Conservation (phyloP, 2,113 vertebrate genomes). For the Stigmatopora nigra region DNA sequence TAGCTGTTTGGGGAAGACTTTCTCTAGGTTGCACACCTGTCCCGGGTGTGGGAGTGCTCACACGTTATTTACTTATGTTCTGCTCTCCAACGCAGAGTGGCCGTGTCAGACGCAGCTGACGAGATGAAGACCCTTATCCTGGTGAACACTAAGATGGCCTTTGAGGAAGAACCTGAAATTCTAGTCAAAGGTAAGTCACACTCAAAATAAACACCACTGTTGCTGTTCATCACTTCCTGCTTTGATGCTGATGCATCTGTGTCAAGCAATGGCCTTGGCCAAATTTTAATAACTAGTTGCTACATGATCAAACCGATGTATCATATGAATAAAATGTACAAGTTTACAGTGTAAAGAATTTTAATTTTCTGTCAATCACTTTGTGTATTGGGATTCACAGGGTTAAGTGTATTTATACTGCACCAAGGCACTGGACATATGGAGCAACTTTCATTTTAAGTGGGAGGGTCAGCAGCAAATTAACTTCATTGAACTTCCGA, state of each 20-base stretch:
- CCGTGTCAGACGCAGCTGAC: slow-evolving; percentile 74
- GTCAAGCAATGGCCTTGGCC: background rate
- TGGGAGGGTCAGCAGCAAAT: no score
- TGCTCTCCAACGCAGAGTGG: slow-evolving; percentile 55
- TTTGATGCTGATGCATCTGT: background rate
- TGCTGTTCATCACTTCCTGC: background rate
- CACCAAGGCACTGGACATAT: background rate
- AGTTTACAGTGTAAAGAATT: no score
- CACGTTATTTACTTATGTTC: slow-evolving; percentile 54
- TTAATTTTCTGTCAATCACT: background rate
- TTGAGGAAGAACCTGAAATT: slow-evolving; percentile 78
- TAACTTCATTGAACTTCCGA: no score
- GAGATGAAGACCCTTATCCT: slow-evolving; percentile 87
- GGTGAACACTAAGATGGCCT: slow-evolving; percentile 73
- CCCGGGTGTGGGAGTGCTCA: slow-evolving; percentile 41
- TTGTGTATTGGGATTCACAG: background rate
- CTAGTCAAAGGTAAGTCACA: slow-evolving; percentile 81
- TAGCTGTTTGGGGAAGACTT: slow-evolving; percentile 10
- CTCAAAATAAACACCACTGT: background rate
- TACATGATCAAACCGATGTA: no score
- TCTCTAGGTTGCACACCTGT: slow-evolving; percentile 46
- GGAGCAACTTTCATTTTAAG: background rate
- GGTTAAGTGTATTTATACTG: background rate
- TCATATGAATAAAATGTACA: no score
- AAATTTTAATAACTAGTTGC: background rate